phyloP scores from a whole-genome alignment of 2,888 invertebrate species.

The Tenthredo livida region DNA sequence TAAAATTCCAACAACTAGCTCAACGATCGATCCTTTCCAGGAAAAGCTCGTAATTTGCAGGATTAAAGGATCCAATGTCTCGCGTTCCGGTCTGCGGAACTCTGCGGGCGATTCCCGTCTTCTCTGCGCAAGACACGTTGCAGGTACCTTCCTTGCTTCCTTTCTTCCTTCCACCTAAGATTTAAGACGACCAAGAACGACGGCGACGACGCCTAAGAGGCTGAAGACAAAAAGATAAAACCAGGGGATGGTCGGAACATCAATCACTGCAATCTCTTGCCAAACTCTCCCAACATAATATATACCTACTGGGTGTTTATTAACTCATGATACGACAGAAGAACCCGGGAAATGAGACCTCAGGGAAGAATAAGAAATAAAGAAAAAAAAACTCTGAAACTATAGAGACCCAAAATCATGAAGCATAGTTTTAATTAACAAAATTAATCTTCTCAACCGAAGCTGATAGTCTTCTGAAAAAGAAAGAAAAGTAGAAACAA shows the following conservation, averaged over 20 bases:
- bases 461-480: too few relatives aligned
- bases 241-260: background rate
- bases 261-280: slow-evolving; percentile 27
- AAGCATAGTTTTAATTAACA: too few relatives aligned
- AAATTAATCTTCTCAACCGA: too few relatives aligned
- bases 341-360: background rate
- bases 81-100: slow-evolving; percentile 20
- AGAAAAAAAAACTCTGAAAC: background rate
- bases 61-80: slow-evolving; percentile 44
- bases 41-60: slow-evolving; percentile 43
- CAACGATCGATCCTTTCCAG: slow-evolving; percentile 8
- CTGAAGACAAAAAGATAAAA: slow-evolving; percentile 32
- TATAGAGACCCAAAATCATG: too few relatives aligned
- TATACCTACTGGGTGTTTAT: background rate
- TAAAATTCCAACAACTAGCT: slow-evolving; percentile 36
- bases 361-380: background rate
- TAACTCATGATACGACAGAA: background rate
- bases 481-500: too few relatives aligned
- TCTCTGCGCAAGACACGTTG: slow-evolving; percentile 32
- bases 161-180: too few relatives aligned
- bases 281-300: background rate
- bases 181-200: background rate
- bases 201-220: background rate
- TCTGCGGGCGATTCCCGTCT: background rate
- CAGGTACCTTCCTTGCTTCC: background rate